phyloP scores from a whole-genome alignment of 2,888 invertebrate genomes.

The Lasioglossum pauxillum region DNA sequence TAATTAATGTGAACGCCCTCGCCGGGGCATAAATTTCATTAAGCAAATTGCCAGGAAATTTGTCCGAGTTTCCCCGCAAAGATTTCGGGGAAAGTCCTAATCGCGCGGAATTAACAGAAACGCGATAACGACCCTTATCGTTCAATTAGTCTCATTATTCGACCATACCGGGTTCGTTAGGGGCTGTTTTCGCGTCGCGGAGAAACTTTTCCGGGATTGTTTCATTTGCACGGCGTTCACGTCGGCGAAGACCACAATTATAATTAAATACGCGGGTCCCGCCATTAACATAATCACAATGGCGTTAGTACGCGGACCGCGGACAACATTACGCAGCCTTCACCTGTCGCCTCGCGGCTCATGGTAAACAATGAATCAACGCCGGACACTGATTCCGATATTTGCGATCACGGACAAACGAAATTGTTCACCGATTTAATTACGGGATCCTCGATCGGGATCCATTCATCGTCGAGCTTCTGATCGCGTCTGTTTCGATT shows the following conservation, averaged over 20 bases:
- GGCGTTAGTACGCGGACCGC: conserved; percentile 28
- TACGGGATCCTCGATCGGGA: conserved; percentile 11
- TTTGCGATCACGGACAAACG: conserved; percentile 19
- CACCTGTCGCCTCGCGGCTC: not conserved
- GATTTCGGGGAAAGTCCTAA: not conserved
- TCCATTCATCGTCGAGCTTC: not conserved
- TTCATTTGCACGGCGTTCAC: conserved; percentile 21
- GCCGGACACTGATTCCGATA: conserved; percentile 15
- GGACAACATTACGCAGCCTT: conserved; percentile 25
- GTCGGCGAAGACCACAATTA: conserved; percentile 20
- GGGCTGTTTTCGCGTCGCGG: not conserved
- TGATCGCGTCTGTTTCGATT: conserved; percentile 12
- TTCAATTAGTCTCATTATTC: conserved; percentile 7
- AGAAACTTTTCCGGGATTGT: conserved; percentile 4
- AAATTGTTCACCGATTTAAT: conserved; percentile 52
- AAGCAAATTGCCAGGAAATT: not conserved
- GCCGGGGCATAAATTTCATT: not conserved
- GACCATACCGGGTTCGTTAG: not conserved
- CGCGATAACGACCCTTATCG: not conserved
- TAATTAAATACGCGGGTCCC: conserved; percentile 31
- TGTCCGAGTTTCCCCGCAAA: not conserved
- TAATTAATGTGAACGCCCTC: not conserved
- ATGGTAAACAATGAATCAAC: conserved; percentile 41
- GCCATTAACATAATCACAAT: conserved; percentile 47
- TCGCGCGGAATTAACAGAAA: not conserved